These are phyloP conservation scores for Ricordea florida DNA, from an alignment of 92 coral and sea anemone genomes.

Conservation along the genomic window DNA sequence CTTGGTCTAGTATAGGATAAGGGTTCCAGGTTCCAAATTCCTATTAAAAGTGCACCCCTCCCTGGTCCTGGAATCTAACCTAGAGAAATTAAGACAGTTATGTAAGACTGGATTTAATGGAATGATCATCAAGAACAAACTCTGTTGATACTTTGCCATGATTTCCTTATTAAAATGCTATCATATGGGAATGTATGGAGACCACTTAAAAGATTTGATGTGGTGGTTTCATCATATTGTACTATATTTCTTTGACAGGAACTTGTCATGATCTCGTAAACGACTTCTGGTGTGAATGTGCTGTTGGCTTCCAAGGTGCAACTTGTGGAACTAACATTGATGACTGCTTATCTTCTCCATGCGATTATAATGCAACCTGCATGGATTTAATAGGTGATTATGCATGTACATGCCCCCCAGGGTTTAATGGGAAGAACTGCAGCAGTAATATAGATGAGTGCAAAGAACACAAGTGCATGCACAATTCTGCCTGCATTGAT, in stretches of 20 bases:
- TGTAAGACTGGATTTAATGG: no score
- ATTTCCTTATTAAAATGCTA: no score
- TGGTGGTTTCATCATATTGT: neutral
- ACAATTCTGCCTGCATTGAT: slow-evolving; percentile 70
- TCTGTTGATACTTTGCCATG: no score
- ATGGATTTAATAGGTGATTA: slow-evolving; percentile 62
- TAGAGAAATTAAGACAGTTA: no score
- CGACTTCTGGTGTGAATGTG: slow-evolving; percentile 71
- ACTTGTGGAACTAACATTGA: slow-evolving; percentile 64
- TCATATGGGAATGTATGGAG: neutral
- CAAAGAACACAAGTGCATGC: slow-evolving; percentile 50
- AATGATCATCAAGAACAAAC: no score
- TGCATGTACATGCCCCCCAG: slow-evolving; percentile 60
- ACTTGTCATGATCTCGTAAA: slow-evolving; percentile 72
- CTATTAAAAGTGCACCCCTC: no score
- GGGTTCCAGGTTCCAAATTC: no score
- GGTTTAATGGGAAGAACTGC: slow-evolving; percentile 70
- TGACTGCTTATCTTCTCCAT: slow-evolving; percentile 65
- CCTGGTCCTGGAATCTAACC: no score
- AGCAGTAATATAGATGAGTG: slow-evolving; percentile 68
- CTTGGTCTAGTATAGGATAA: no score
- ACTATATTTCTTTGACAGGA: slow-evolving; percentile 22
- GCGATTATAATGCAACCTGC: slow-evolving; percentile 69
- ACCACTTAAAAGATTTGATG: neutral
- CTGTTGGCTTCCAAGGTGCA: slow-evolving; percentile 65